These are phyloP conservation scores for Sparus aurata DNA, from an alignment of 2,797 vertebrate genomes.

Conservation along the genomic window DNA sequence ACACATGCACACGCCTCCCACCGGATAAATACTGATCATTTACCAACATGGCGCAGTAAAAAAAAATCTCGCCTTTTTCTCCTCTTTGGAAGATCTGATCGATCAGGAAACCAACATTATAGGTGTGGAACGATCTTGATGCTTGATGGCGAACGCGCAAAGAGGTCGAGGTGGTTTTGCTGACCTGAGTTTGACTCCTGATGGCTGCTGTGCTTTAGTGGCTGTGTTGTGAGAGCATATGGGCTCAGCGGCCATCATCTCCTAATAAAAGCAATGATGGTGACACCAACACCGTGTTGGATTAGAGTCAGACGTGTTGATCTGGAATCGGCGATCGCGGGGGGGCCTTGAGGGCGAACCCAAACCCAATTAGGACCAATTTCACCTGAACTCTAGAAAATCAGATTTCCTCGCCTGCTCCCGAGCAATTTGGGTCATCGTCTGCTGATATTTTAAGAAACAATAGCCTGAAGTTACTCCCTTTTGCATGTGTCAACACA, in stretches of 20 bases:
- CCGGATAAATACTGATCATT: conserved; percentile 33
- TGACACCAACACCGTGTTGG: conserved; percentile 29
- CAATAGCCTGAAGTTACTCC: conserved; percentile 59
- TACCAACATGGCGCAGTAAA: conserved; percentile 15
- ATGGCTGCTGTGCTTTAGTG: background rate
- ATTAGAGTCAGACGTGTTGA: conserved; percentile 44
- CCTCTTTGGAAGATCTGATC: conserved; percentile 1
- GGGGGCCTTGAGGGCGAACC: background rate
- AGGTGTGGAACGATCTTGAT: background rate
- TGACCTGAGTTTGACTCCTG: conserved; percentile 32
- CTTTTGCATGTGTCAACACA: conserved; percentile 43
- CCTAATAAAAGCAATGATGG: conserved; percentile 42
- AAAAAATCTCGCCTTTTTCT: background rate
- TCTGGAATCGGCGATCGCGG: conserved; percentile 3
- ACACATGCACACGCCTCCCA: conserved; percentile 2
- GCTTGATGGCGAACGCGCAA: background rate
- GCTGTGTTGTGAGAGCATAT: conserved; percentile 7
- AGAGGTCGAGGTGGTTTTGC: background rate
- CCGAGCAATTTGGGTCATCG: conserved; percentile 62
- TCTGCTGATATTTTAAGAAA: conserved; percentile 64
- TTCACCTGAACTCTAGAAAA: conserved; percentile 3
- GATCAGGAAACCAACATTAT: background rate
- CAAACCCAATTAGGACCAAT: conserved; percentile 8
- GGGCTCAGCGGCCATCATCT: conserved; percentile 25
- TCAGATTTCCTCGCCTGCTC: background rate